These are phyloP conservation scores for Ispidina picta DNA, from an alignment of 2,797 vertebrate species.

Conservation along the genomic window DNA sequence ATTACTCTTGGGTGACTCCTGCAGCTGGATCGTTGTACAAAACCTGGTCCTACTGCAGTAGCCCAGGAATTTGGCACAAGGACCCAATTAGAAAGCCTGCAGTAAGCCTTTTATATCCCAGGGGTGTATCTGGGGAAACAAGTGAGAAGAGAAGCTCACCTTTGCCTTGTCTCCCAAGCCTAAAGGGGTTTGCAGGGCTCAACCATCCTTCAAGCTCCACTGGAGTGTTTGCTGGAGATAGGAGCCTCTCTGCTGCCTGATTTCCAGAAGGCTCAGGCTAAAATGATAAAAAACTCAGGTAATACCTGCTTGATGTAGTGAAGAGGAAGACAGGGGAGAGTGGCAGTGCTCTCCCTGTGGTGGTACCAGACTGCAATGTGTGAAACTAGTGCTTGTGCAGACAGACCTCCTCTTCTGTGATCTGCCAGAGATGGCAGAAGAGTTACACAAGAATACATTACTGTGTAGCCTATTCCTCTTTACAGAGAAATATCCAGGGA, in stretches of 20 bases:
- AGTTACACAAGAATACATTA: background rate
- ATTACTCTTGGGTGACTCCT: background rate
- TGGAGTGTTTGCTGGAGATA: background rate
- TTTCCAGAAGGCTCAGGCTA: background rate
- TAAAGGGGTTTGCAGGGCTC: background rate
- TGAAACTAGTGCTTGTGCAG: background rate
- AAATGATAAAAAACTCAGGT: background rate
- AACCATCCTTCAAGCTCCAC: background rate
- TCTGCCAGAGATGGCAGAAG: background rate
- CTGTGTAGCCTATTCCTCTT: background rate
- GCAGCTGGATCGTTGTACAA: background rate
- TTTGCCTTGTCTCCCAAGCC: background rate
- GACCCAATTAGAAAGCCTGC: background rate
- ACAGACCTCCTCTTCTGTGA: background rate
- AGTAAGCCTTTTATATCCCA: background rate
- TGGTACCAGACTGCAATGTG: background rate
- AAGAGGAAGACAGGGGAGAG: fast-evolving
- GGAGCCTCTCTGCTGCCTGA: background rate
- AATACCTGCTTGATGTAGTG: background rate
- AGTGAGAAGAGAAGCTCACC: background rate
- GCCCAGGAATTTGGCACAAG: background rate
- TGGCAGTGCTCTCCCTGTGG: fast-evolving
- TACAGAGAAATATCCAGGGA: background rate
- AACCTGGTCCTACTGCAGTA: background rate
- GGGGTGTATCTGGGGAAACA: fast-evolving